Percentiles rank a stretch among this genome's conserved stretches.
Conservation (phyloP, 2,888 invertebrate genomes). For the Aleiodes alternator region DNA sequence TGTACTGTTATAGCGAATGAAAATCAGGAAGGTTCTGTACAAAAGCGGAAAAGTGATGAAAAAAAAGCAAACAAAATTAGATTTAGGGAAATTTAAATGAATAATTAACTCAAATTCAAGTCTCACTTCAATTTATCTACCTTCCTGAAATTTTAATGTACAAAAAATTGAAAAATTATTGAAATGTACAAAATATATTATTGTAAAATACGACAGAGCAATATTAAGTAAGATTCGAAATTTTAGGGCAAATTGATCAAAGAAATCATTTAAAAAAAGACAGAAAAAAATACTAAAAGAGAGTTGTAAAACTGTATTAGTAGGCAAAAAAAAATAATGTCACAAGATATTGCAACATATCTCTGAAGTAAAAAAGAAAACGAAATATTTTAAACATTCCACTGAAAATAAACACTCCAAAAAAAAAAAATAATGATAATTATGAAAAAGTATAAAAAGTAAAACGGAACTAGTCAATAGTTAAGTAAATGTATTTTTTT, state of each 20-base stretch:
- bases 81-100: neutral
- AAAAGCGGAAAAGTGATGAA: neutral
- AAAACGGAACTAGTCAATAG: conserved; percentile 69
- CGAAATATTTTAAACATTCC: conserved; percentile 53
- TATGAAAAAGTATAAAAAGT: conserved; percentile 41
- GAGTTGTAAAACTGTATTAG: conserved; percentile 25
- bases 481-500: conserved; percentile 73
- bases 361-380: conserved; percentile 23
- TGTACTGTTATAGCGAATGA: conserved; percentile 45
- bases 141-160: conserved; percentile 36
- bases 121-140: neutral
- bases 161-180: conserved; percentile 14
- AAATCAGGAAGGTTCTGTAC: conserved; percentile 51
- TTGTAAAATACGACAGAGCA: conserved; percentile 11
- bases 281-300: conserved; percentile 14
- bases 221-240: conserved; percentile 15
- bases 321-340: conserved; percentile 37
- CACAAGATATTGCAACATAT: conserved; percentile 48
- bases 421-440: conserved; percentile 47
- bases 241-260: conserved; percentile 17
- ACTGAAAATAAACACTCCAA: conserved; percentile 48
- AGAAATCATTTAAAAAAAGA: neutral
- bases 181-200: conserved; percentile 42
- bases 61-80: conserved; percentile 22
- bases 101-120: conserved; percentile 7